Evolutionary conservation across 2,113 vertebrate species (phyloP), one percentile per base, ranked within the genome.

Genomic region (Saguinus midas): DNA sequence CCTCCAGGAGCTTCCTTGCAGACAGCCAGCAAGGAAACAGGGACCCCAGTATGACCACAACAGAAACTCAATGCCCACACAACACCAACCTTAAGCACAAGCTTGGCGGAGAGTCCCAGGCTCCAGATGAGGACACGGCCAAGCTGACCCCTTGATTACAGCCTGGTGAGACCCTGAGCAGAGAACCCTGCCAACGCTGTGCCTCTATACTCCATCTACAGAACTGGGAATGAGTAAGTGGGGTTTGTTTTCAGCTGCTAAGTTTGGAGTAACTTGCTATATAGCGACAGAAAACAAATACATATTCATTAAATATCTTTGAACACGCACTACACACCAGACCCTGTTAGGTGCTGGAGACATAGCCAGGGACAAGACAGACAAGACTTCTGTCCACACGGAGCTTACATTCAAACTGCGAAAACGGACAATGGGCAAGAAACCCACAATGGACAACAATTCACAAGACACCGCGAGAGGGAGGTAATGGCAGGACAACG

Each of bases 211-310:
- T 64, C 9, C 16, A 29, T 21, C n/a, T 17, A 48, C 32, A 20
- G 5, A 45, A 27, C 87, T 4, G 17, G 6, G n/a, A 68, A 50
- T 37, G 13, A 8, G 23, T 4, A 8, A 20, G 58, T 1, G 10
- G 25, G 17, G 1, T 1, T 17, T 12, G 27, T 55, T 43, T 55
- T 40, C 27, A 83, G n/a, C 37, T 10, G 45, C 25, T 86, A 3
- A 0, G 0, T 27, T 5, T 6, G 61, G 29, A 45, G 10, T 11
- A 1, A 76, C 7, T 6, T 14, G 55, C 58, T 48, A 40, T 0
- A 3, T 73, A 27, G 23, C 43, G 5, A 18, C 11, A 52, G 61
- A 45, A 79, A 73, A 61, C 17, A 0, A 14, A 17, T 8, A 52
- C 5, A 1, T 32, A 48, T 5, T 43, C 5, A 43, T 20, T 52